Evolutionary conservation across 2,797 vertebrate species (phyloP), one percentile per base, ranked within the genome.

Genomic region (Falco berigora): DNA sequence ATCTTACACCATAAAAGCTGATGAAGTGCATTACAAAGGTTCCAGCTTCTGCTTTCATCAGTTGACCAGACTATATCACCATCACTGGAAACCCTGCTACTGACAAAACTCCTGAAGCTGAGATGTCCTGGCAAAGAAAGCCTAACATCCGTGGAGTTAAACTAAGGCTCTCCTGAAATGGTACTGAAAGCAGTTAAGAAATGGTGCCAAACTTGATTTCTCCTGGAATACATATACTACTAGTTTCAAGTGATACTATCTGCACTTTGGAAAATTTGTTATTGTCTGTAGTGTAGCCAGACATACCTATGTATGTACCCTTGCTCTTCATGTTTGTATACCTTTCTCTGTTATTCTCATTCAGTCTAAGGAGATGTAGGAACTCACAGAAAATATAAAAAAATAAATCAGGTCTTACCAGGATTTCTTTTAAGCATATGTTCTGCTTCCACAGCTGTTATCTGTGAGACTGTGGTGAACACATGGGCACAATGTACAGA

Each of bases 381-480:
- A n/a, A 55, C 27, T 44, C 1, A 1, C 20, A 93, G 8, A 28
- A 93, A 91, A 73, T 49, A 73, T 1, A 59, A 68, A 50, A 69
- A 81, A 30, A 36, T 2, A 46, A 36, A 28, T n/a, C n/a, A 74
- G 17, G 62, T 86, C 97, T 97, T 97, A 99, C 99, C 99, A 92
- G 99, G 97, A 77, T 98, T 98, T 90, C 99, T 98, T 97, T 99
- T 99, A 40, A 99, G 98, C 98, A 99, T 99, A 59, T 99, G 99
- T 28, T 98, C 98, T 28, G 99, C 99, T 95, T 99, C 99, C 89
- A 99, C 98, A 6, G 99, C 98, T 1, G 99, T 99, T 98, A 99
- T 99, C 96, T 99, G 98, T 6, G 99, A 99, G 23, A 99, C 99
- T 0, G 99, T 99, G 90, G 99, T 99, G 96, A 99, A 99, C 53